These are phyloP conservation scores for Phorcus lineatus DNA, from an alignment of 2,888 invertebrate genomes.

Conservation along the genomic window DNA sequence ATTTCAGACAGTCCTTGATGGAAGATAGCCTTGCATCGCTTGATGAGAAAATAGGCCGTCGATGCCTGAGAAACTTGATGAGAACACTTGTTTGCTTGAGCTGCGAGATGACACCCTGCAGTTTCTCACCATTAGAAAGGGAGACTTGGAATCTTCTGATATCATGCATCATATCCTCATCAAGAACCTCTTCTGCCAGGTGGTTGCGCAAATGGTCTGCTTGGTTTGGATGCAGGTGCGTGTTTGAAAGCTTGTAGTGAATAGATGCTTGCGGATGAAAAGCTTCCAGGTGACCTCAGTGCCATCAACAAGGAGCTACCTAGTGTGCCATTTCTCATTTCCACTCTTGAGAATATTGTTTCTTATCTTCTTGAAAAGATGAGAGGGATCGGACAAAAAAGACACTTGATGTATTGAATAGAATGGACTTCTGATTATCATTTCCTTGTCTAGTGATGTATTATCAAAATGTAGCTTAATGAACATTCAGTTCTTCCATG, in stretches of 20 bases:
- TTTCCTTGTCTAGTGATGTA: not conserved
- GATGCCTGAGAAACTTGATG: not conserved
- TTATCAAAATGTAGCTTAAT: not conserved
- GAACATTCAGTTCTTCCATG: not conserved
- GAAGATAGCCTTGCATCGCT: not conserved
- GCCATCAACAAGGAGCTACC: not conserved
- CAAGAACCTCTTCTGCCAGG: slow-evolving; percentile 1
- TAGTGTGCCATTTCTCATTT: slow-evolving; percentile 5
- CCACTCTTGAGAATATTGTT: slow-evolving; percentile 17
- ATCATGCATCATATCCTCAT: not conserved
- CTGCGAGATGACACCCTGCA: not conserved
- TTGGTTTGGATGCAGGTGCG: no score
- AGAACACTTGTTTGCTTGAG: not conserved
- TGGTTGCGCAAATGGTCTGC: slow-evolving; percentile 1
- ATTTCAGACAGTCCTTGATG: not conserved
- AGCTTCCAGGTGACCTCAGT: not conserved
- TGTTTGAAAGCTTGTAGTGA: not conserved
- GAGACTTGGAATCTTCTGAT: not conserved
- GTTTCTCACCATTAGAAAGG: not conserved
- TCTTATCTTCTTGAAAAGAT: no score
- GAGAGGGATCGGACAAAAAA: not conserved
- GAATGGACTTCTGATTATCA: not conserved
- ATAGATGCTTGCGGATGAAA: not conserved
- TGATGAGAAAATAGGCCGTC: not conserved
- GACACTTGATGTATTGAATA: not conserved